Percentiles rank a stretch among this genome's conserved stretches.
phyloP scores from a whole-genome alignment of 2,113 vertebrate genomes.

The Cygnus buccinator region DNA sequence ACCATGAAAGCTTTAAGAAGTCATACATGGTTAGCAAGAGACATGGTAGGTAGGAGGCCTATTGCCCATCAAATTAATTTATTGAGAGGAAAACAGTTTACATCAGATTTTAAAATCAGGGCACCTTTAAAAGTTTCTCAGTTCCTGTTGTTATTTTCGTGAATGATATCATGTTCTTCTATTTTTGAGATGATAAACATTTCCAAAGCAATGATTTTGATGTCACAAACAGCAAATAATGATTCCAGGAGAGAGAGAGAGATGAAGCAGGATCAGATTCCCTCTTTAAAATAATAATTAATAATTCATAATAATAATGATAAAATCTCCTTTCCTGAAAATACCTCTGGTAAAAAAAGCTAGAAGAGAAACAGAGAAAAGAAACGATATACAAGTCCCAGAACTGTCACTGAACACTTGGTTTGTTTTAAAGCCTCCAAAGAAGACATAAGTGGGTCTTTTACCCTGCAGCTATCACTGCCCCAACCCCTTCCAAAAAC shows the following conservation, averaged over 20 bases:
- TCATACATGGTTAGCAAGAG: neutral
- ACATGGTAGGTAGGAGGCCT: neutral
- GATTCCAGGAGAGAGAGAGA: neutral
- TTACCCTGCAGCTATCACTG: neutral
- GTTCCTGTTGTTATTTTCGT: neutral
- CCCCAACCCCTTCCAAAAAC: too few relatives aligned
- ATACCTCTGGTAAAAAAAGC: neutral
- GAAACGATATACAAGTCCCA: neutral
- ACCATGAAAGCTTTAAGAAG: neutral
- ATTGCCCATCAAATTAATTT: neutral
- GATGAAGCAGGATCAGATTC: neutral
- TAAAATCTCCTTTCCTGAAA: neutral
- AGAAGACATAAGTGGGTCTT: neutral
- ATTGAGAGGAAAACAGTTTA: neutral
- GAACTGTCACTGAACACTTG: neutral
- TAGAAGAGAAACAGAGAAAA: neutral
- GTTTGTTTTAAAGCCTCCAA: slow-evolving; percentile 6
- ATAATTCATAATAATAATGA: neutral
- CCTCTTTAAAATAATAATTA: slow-evolving; percentile 5
- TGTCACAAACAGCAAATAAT: slow-evolving; percentile 1
- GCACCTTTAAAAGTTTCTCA: neutral
- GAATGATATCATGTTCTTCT: neutral
- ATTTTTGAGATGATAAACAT: slow-evolving; percentile 4
- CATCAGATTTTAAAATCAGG: neutral
- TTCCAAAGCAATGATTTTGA: neutral